A percentile compares a stretch with the other conserved stretches of the same genome.
These are phyloP conservation scores for Pseudomyrmex sp. DNA, from an alignment of 1,140 invertebrate species.

Conservation along the genomic window DNA sequence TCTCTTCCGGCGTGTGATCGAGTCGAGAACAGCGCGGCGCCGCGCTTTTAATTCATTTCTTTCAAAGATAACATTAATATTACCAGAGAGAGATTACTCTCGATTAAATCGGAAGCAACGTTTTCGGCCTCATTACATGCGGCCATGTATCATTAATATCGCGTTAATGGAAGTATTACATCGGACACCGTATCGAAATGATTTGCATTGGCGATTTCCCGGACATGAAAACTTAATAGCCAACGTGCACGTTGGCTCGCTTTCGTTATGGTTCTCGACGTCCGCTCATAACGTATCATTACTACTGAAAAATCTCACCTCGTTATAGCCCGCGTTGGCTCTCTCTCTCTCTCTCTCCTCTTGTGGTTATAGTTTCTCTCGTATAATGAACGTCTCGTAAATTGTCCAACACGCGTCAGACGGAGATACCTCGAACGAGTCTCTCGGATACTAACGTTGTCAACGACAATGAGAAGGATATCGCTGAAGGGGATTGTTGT, in stretches of 20 bases:
- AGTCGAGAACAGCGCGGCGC: too few relatives aligned
- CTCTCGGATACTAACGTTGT: not conserved
- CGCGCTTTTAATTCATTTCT: conserved; percentile 15
- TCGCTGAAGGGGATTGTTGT: not conserved
- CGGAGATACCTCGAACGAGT: not conserved
- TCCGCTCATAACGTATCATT: too few relatives aligned
- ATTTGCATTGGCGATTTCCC: not conserved
- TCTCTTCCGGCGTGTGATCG: not conserved
- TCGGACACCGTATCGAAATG: too few relatives aligned
- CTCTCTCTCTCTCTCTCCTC: too few relatives aligned
- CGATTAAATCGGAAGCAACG: not conserved
- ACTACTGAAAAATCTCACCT: too few relatives aligned
- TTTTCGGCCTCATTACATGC: conserved; percentile 8
- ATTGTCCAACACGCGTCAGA: conserved; percentile 21
- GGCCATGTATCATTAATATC: conserved; percentile 25
- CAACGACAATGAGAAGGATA: conserved; percentile 4
- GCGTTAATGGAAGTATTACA: conserved; percentile 34
- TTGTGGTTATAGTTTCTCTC: not conserved
- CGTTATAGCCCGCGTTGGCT: too few relatives aligned
- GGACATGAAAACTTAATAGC: conserved; percentile 15
- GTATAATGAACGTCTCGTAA: conserved; percentile 48
- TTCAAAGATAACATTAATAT: conserved; percentile 28
- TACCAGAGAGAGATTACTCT: conserved; percentile 5
- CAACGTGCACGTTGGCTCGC: not conserved
- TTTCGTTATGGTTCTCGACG: too few relatives aligned